Conservation (phyloP, 2,113 vertebrate genomes). For the Ancistrus triradiatus region DNA sequence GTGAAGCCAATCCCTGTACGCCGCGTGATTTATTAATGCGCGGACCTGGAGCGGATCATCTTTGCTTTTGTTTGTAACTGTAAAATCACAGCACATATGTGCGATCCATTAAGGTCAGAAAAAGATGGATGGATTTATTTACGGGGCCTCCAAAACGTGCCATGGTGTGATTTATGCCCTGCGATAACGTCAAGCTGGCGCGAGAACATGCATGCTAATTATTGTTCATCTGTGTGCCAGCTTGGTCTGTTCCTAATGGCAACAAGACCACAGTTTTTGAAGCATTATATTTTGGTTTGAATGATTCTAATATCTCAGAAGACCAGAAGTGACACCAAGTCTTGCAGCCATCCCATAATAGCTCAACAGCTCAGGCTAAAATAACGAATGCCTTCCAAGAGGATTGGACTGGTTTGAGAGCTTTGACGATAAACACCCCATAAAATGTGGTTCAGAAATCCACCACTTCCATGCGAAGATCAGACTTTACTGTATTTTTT, state of each 20-base stretch:
- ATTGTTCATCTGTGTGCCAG: not conserved
- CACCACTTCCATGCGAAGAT: no score
- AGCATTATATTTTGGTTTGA: not conserved
- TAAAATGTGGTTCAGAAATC: no score
- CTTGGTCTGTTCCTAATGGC: not conserved
- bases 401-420: no score
- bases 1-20: not conserved
- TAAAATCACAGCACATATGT: not conserved
- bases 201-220: constrained; percentile 11
- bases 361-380: no score
- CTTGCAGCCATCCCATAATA: no score
- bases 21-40: not conserved
- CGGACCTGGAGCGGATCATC: not conserved
- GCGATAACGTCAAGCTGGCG: not conserved
- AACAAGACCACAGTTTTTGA: not conserved
- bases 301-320: no score
- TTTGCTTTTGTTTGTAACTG: not conserved
- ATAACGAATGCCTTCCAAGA: no score
- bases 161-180: constrained; percentile 1
- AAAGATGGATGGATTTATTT: constrained; percentile 28
- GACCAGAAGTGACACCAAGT: no score
- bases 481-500: no score
- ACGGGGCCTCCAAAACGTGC: not conserved
- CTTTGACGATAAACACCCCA: no score
- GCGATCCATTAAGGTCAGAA: not conserved